Conservation (phyloP, 2,888 invertebrate genomes). For the Hyles lineata region DNA sequence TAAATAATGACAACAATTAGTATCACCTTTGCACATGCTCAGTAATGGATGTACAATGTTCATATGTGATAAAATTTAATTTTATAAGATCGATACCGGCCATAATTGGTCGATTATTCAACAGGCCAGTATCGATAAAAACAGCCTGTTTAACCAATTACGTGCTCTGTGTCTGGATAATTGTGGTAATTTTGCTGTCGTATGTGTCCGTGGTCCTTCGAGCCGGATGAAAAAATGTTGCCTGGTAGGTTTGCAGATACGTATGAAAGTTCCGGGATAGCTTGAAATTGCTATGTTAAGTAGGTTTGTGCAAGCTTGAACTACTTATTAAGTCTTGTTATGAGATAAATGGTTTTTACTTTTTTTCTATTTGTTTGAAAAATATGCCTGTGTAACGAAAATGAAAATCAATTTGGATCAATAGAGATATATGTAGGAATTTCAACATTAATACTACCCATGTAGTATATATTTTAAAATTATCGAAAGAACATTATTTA, state of each 20-base stretch:
- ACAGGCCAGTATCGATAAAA: slow-evolving; percentile 36
- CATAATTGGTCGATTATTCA: slow-evolving; percentile 29
- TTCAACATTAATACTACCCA: too few relatives aligned
- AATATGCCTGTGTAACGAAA: too few relatives aligned
- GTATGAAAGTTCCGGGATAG: slow-evolving; percentile 6
- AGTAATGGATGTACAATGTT: slow-evolving; percentile 13
- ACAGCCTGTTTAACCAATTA: slow-evolving; percentile 57
- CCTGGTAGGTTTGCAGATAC: neutral
- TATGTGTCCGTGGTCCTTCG: slow-evolving; percentile 46
- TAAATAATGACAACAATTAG: slow-evolving; percentile 11
- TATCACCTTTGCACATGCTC: slow-evolving; percentile 26
- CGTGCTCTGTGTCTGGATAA: slow-evolving; percentile 50
- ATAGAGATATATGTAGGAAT: too few relatives aligned
- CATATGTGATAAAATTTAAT: slow-evolving; percentile 26
- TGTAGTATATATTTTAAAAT: too few relatives aligned
- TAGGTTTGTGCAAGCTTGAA: neutral
- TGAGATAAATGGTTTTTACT: neutral
- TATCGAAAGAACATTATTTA: too few relatives aligned
- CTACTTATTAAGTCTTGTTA: neutral
- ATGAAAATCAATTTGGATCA: too few relatives aligned
- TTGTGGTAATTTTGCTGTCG: slow-evolving; percentile 62
- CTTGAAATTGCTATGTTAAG: neutral
- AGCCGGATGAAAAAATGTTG: slow-evolving; percentile 32
- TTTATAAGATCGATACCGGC: slow-evolving; percentile 19
- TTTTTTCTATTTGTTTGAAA: neutral